phyloP scores from a whole-genome alignment of 2,113 vertebrate species.

The Coptodon rendalli region DNA sequence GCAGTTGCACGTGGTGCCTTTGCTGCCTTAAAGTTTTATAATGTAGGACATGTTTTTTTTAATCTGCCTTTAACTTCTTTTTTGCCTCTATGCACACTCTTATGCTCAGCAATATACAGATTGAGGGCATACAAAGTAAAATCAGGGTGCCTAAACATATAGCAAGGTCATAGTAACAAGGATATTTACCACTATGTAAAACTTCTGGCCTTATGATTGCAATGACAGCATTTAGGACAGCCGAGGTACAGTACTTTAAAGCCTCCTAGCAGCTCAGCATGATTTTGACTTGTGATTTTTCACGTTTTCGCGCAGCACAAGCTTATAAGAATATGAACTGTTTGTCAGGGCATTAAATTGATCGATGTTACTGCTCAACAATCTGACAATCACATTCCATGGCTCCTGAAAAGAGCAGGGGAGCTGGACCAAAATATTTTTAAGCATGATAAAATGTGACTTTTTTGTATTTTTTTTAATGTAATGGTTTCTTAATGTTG shows the following conservation, averaged over 20 bases:
- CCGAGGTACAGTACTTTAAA: slow-evolving; percentile 23
- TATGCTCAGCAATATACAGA: slow-evolving; percentile 7
- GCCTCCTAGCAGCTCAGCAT: slow-evolving; percentile 10
- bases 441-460: slow-evolving; percentile 54
- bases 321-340: slow-evolving; percentile 9
- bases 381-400: slow-evolving; percentile 70
- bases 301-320: not conserved
- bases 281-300: not conserved
- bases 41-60: slow-evolving; percentile 14
- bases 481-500: slow-evolving; percentile 47
- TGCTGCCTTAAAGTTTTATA: slow-evolving; percentile 25
- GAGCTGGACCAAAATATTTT: slow-evolving; percentile 60
- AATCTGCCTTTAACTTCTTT: not conserved
- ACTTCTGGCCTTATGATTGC: slow-evolving; percentile 56
- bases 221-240: slow-evolving; percentile 27
- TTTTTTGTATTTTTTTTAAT: slow-evolving; percentile 22
- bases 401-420: slow-evolving; percentile 55
- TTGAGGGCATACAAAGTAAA: slow-evolving; percentile 12
- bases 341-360: slow-evolving; percentile 61
- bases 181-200: slow-evolving; percentile 59
- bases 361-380: slow-evolving; percentile 46
- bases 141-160: slow-evolving; percentile 31
- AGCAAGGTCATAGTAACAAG: slow-evolving; percentile 21
- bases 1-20: slow-evolving; percentile 34
- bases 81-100: slow-evolving; percentile 26